Conservation (phyloP, 2,797 vertebrate genomes). For the Poecilia velifera region DNA sequence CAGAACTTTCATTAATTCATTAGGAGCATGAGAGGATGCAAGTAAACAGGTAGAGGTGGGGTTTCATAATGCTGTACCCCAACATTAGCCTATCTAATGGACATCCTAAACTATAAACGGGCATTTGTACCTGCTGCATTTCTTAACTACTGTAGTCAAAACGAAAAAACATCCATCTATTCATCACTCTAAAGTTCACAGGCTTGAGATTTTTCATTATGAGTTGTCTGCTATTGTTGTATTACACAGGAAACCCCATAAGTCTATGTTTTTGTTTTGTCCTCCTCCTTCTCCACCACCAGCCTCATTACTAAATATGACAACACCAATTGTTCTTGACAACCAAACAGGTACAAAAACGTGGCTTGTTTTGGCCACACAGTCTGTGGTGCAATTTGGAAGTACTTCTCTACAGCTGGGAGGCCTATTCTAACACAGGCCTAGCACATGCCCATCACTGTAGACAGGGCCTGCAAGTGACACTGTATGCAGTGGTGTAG, state of each 20-base stretch:
- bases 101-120: not conserved
- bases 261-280: not conserved
- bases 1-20: not conserved
- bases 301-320: not conserved
- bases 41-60: not conserved
- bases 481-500: not conserved
- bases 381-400: not conserved
- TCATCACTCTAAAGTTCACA: not conserved
- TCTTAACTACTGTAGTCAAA: not conserved
- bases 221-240: not conserved
- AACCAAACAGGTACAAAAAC: not conserved
- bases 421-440: not conserved
- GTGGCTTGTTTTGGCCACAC: not conserved
- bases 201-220: not conserved
- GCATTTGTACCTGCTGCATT: not conserved
- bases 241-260: not conserved
- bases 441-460: not conserved
- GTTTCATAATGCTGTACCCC: not conserved
- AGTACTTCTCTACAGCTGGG: not conserved
- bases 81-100: too few relatives aligned
- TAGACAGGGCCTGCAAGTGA: not conserved
- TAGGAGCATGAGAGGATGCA: not conserved
- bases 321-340: not conserved
- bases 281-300: not conserved
- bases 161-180: not conserved